Evolutionary conservation across 2,888 invertebrate species (phyloP).

Genomic region (Perithous albicinctus): DNA sequence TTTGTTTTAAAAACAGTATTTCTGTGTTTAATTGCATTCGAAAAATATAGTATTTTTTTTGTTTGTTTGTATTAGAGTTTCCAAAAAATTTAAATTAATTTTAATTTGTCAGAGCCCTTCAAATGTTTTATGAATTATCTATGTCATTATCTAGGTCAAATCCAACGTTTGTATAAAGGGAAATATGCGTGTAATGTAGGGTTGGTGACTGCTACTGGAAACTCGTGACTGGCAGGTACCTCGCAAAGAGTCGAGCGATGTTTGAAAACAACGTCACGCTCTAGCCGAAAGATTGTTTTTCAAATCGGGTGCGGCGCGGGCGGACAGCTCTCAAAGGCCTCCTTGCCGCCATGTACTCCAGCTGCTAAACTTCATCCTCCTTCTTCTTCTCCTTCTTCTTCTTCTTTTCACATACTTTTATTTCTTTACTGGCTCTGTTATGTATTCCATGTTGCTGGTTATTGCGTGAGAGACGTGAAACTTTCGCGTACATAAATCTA

Average conservation of each 20-base stretch:
- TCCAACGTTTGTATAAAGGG: neutral
- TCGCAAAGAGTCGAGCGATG: slow-evolving; percentile 69
- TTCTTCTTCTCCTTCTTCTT: slow-evolving; percentile 37
- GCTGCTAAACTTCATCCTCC: slow-evolving; percentile 65
- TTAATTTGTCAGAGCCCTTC: neutral
- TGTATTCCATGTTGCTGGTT: slow-evolving; percentile 47
- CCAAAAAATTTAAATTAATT: no score
- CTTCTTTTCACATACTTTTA: slow-evolving; percentile 53
- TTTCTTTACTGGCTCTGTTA: slow-evolving; percentile 33
- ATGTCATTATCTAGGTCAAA: neutral
- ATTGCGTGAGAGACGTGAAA: slow-evolving; percentile 59
- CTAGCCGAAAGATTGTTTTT: slow-evolving; percentile 70
- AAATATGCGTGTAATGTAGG: slow-evolving; percentile 39
- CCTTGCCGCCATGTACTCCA: slow-evolving; percentile 51
- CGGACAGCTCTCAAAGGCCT: slow-evolving; percentile 66
- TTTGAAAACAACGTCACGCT: slow-evolving; percentile 72
- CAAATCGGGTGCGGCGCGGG: slow-evolving; percentile 60
- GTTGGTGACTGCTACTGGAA: slow-evolving; percentile 36
- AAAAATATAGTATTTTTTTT: no score
- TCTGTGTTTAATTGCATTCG: no score
- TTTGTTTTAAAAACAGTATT: no score
- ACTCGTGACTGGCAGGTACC: slow-evolving; percentile 70
- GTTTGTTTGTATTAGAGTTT: no score
- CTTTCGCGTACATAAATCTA: slow-evolving; percentile 27
- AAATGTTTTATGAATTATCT: neutral